Base-by-base conservation (phyloP, 2,113 vertebrate species). In the Prunella himalayana region DNA sequence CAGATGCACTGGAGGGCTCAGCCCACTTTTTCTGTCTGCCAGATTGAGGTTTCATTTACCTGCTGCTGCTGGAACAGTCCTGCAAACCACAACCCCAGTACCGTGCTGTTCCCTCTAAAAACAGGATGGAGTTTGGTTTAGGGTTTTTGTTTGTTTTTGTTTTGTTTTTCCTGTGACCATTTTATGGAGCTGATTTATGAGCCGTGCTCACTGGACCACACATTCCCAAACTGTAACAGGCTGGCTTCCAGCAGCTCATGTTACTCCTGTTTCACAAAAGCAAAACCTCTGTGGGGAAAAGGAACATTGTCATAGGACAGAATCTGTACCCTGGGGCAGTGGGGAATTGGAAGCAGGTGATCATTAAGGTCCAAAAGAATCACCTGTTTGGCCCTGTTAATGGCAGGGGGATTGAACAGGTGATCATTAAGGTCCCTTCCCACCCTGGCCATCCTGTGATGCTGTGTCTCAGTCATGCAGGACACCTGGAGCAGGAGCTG, bases 1-100 rank as follows among this genome's bases (percentile, higher is more conserved):
- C 1, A 41, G 35, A 13, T 13, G 21, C 39, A 4, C 44, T 6
- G 49, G 30, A 30, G 11, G 5, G 31, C 30, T 60, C 13, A 16
- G 24, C 7, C 45, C 0, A 0, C 25, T 76, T 30, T 2, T 7
- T n/a, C 16, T 11, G 8, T 18, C 50, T 39, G 41, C 50, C 15
- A 22, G 5, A 13, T 4, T 28, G 44, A 41, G 37, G 15, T 35
- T 47, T 51, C 30, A 16, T 33, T 68, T 47, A 39, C 64, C 27
- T 53, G 79, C 65, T 54, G 44, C 21, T 59, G 64, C 39, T 11
- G 51, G 44, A 75, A 49, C 12, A 41, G 9, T 13, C 49, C 45
- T 84, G 49, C 60, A 63, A 73, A 78, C 5, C 31, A 53, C 16
- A 1, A n/a, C 19, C 49, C 7, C 17, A 13, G 21, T 18, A 33